phyloP scores from a whole-genome alignment of 2,888 invertebrate species.

The Agrilus mali region DNA sequence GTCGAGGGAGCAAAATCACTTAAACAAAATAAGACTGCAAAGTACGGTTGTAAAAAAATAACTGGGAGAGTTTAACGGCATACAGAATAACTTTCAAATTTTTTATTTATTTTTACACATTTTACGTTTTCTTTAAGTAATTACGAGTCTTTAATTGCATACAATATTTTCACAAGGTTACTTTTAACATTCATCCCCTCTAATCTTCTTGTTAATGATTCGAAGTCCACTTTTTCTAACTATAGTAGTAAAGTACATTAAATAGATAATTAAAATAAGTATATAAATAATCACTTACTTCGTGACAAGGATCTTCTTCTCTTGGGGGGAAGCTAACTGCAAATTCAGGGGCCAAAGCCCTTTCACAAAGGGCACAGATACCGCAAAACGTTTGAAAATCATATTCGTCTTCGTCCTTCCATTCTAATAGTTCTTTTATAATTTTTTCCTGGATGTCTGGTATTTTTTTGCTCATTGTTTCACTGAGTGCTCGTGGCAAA shows the following conservation, averaged over 20 bases:
- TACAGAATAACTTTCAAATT: too few species aligned
- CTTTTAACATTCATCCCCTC: slow-evolving; percentile 36
- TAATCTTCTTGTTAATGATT: slow-evolving; percentile 47
- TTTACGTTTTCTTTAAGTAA: not conserved
- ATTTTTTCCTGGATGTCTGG: slow-evolving; percentile 35
- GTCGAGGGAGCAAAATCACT: too few species aligned
- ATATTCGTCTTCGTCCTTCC: slow-evolving; percentile 39
- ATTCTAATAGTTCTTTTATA: slow-evolving; percentile 40
- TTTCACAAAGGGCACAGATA: slow-evolving; percentile 62
- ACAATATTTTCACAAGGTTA: slow-evolving; percentile 39
- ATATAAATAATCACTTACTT: slow-evolving; percentile 32
- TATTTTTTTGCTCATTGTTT: slow-evolving; percentile 54
- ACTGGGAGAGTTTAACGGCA: too few species aligned
- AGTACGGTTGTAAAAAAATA: too few species aligned
- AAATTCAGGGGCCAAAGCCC: slow-evolving; percentile 45
- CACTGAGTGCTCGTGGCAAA: slow-evolving; percentile 41
- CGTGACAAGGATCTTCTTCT: slow-evolving; percentile 56
- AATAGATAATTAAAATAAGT: not conserved
- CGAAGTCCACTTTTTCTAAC: slow-evolving; percentile 59
- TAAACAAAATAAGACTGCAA: too few species aligned
- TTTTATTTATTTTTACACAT: too few species aligned
- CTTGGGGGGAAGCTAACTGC: slow-evolving; percentile 37
- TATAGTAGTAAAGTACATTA: slow-evolving; percentile 19
- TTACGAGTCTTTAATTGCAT: slow-evolving; percentile 30
- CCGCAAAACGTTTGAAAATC: slow-evolving; percentile 71